Conservation (phyloP, 2,113 vertebrate species). For the Pseudolaguvia tuberculata region DNA sequence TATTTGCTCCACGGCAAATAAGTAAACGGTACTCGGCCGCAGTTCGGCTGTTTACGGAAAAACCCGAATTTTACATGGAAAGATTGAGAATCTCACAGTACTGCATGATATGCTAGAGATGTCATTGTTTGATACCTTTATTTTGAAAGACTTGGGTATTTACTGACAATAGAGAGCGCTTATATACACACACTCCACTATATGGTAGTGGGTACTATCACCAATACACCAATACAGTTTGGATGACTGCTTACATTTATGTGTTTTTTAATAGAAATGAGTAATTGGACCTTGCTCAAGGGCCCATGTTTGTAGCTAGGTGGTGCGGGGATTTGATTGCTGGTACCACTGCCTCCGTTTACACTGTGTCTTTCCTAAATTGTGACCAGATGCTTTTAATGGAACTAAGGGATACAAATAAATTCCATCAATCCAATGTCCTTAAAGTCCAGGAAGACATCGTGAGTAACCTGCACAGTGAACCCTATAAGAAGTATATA, state of each 20-base stretch:
- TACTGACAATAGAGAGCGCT: not conserved
- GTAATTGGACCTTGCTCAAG: too few relatives aligned
- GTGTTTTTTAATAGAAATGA: too few relatives aligned
- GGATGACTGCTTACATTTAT: too few relatives aligned
- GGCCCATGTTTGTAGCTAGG: too few relatives aligned
- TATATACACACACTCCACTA: too few relatives aligned
- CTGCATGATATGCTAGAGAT: not conserved
- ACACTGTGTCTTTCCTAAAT: not conserved
- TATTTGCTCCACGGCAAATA: slow-evolving; percentile 40
- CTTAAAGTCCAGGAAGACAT: not conserved
- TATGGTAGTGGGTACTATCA: too few relatives aligned
- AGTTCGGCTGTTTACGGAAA: slow-evolving; percentile 43
- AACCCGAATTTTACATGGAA: slow-evolving; percentile 35
- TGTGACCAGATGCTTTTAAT: not conserved
- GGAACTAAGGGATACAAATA: not conserved
- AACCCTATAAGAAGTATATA: too few relatives aligned
- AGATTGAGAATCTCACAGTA: slow-evolving; percentile 14
- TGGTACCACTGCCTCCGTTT: too few relatives aligned
- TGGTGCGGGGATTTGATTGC: too few relatives aligned
- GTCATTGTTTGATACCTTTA: not conserved
- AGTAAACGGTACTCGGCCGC: slow-evolving; percentile 42
- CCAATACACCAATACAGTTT: too few relatives aligned
- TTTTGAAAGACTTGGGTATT: not conserved
- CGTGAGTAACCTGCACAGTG: too few relatives aligned
- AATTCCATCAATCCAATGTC: not conserved